Conservation (phyloP, 2,113 vertebrate genomes). For the Petrocephalus microphthalmus region DNA sequence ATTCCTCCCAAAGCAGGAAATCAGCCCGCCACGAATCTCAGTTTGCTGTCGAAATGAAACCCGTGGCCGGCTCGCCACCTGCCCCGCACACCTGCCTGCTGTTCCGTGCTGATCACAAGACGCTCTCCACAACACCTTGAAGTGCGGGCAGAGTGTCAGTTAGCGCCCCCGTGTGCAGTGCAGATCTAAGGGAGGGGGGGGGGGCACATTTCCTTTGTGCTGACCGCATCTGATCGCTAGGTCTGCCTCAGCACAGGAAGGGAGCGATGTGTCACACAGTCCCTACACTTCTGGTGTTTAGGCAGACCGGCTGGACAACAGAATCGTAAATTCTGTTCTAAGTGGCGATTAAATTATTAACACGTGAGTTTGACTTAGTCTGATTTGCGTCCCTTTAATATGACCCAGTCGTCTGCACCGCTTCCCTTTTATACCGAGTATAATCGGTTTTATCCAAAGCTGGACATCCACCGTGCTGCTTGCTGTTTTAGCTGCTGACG, state of each 20-base stretch:
- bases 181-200: not conserved
- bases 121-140: not conserved
- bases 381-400: not conserved
- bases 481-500: not conserved
- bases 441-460: not conserved
- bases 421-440: not conserved
- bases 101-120: not conserved
- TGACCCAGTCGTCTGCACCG: not conserved
- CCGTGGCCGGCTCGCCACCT: slow-evolving; percentile 5
- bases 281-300: not conserved
- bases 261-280: not conserved
- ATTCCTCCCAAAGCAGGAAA: slow-evolving; percentile 35
- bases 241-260: not conserved
- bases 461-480: not conserved
- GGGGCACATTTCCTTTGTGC: not conserved
- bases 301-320: not conserved
- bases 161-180: not conserved
- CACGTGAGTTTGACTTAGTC: not conserved
- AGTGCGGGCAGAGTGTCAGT: not conserved
- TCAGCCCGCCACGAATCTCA: slow-evolving; percentile 42
- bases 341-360: not conserved
- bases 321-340: not conserved
- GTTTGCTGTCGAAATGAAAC: slow-evolving; percentile 37
- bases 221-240: not conserved
- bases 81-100: slow-evolving; percentile 10